phyloP scores from a whole-genome alignment of 2,113 vertebrate genomes.

The Nicator chloris region DNA sequence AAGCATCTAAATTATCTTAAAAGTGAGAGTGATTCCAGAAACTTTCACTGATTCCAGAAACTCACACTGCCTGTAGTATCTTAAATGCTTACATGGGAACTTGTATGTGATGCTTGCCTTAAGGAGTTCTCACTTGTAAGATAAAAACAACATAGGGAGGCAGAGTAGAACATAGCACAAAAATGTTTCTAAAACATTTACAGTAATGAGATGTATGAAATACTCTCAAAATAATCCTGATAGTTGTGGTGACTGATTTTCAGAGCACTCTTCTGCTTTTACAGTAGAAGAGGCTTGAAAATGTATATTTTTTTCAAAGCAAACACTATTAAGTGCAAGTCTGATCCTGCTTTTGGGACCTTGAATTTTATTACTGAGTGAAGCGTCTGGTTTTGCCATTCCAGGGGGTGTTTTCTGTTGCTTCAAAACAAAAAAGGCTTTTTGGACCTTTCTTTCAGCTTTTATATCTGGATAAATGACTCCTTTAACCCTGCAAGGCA shows the following conservation, averaged over 20 bases:
- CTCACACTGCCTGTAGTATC: neutral
- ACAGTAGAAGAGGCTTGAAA: neutral
- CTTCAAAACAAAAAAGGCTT: neutral
- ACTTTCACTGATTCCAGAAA: neutral
- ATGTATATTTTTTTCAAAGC: neutral
- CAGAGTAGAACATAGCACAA: neutral
- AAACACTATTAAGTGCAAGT: neutral
- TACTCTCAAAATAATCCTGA: neutral
- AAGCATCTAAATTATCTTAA: neutral
- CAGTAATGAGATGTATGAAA: neutral
- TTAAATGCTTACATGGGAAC: neutral
- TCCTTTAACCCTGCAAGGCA: neutral
- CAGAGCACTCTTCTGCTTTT: neutral
- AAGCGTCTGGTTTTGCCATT: neutral
- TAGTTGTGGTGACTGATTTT: neutral
- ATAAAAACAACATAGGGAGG: neutral
- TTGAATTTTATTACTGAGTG: neutral
- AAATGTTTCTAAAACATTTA: neutral
- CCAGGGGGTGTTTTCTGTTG: neutral
- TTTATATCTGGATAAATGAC: slow-evolving; percentile 5
- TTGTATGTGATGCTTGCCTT: neutral
- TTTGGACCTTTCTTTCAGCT: neutral
- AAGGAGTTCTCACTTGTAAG: neutral
- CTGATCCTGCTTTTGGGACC: neutral
- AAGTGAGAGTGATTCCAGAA: neutral